phyloP scores from a whole-genome alignment of 2,113 vertebrate species.

The Rhea pennata region DNA sequence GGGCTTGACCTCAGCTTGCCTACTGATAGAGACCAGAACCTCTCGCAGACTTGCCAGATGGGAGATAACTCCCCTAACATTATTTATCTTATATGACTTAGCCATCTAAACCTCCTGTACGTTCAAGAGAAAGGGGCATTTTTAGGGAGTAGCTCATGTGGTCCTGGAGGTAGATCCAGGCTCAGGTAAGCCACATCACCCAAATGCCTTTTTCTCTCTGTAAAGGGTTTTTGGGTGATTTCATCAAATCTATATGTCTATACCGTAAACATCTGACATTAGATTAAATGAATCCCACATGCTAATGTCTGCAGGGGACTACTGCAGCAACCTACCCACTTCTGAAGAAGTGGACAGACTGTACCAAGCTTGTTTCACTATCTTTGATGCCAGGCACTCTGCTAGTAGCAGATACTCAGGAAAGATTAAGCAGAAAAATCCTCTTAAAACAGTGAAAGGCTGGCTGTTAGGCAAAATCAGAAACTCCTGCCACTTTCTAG shows the following conservation, averaged over 20 bases:
- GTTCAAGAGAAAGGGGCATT: rapidly evolving
- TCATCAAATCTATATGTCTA: neutral
- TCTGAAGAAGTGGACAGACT: neutral
- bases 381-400: neutral
- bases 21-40: neutral
- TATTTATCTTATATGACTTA: neutral
- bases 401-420: neutral
- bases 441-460: neutral
- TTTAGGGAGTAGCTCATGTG: neutral
- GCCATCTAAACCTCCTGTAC: neutral
- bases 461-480: neutral
- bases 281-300: neutral
- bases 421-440: neutral
- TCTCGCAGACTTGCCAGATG: neutral
- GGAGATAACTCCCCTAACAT: neutral
- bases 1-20: neutral
- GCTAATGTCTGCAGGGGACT: neutral
- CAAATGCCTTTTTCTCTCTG: neutral
- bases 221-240: neutral
- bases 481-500: neutral
- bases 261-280: neutral
- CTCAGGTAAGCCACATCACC: neutral
- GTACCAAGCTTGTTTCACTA: neutral
- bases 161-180: neutral
- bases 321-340: neutral